Base-by-base conservation (phyloP, 2,888 invertebrate genomes). In the Mongoloraphidia duomilia region DNA sequence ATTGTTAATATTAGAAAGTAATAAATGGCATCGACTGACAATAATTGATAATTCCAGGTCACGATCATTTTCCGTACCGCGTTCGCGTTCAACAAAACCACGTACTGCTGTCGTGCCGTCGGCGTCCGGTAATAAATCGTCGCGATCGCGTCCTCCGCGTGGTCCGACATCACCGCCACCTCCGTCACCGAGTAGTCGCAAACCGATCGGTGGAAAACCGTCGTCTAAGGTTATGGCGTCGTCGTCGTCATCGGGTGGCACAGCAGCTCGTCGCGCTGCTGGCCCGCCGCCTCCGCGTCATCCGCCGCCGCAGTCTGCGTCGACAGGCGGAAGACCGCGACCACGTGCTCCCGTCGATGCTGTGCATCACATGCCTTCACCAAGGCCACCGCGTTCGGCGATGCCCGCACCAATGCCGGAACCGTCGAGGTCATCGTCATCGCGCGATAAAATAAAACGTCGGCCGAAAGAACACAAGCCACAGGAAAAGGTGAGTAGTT, bases 11-110 rank as follows among this genome's bases (percentile, higher is more conserved):
- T 17, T 17, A 17, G 17, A 17, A 17, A 17, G 17, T 3, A 17
- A 17, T 17, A 17, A 17, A 17, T 17, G 17, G 17, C 17, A 17
- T 17, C 2, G 17, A 17, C 17, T 17, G 26, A 26, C 6, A 26
- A 26, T 26, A 26, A 6, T 26, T 26, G 26, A 26, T 26, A 14
- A 40, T 48, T 49, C 1, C 59, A 73, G 76, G 56, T 74, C 72
- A 3, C 72, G 78, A 41, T 78, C 82, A 1, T 65, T 72, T 12
- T 76, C 83, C 9, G 69, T 76, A 1, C 74, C 79, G 14, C 66
- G 70, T 41, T 68, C 73, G 35, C 70, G 73, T 44, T 50, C 56
- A 8, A 61, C 41, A 26, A 42, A 46, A 44, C 47, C 48, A 33
- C 49, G 47, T 13, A 48, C 44, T n/a, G 35, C 46, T 8, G 44